These are phyloP conservation scores for Limnephilus rhombicus DNA, from an alignment of 2,888 invertebrate species.

Conservation along the genomic window DNA sequence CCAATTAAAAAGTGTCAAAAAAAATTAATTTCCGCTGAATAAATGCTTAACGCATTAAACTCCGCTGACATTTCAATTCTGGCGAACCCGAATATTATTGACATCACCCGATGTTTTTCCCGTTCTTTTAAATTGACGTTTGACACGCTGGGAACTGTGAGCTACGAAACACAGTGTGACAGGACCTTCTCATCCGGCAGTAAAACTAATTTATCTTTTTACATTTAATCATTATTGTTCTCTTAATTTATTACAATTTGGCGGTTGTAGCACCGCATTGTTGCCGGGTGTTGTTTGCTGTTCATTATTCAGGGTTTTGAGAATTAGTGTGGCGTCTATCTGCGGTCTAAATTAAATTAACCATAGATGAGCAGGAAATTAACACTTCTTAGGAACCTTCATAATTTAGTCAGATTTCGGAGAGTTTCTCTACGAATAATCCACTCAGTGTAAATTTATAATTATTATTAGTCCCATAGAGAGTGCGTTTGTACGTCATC, in stretches of 20 bases:
- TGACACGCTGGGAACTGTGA: conserved; percentile 8
- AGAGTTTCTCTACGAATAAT: not conserved
- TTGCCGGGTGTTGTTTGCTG: not conserved
- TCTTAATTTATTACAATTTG: not conserved
- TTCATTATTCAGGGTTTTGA: not conserved
- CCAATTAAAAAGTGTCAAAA: conserved; percentile 60
- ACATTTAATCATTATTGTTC: not conserved
- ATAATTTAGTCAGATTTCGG: not conserved
- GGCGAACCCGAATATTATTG: conserved; percentile 25
- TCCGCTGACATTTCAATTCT: conserved; percentile 57
- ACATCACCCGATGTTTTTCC: conserved; percentile 23
- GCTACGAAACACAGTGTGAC: not conserved
- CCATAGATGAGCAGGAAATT: not conserved
- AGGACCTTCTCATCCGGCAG: not conserved
- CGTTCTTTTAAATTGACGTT: conserved; percentile 18
- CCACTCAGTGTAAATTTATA: not conserved
- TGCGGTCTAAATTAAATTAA: not conserved
- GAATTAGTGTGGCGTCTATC: not conserved
- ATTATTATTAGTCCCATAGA: not conserved
- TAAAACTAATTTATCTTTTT: not conserved
- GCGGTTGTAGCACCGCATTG: not conserved
- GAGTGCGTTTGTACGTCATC: no score
- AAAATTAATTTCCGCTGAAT: conserved; percentile 60
- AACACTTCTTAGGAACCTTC: not conserved
- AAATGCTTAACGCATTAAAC: conserved; percentile 55